phyloP scores from a whole-genome alignment of 1,140 invertebrate species.

The Magallana gigas region DNA sequence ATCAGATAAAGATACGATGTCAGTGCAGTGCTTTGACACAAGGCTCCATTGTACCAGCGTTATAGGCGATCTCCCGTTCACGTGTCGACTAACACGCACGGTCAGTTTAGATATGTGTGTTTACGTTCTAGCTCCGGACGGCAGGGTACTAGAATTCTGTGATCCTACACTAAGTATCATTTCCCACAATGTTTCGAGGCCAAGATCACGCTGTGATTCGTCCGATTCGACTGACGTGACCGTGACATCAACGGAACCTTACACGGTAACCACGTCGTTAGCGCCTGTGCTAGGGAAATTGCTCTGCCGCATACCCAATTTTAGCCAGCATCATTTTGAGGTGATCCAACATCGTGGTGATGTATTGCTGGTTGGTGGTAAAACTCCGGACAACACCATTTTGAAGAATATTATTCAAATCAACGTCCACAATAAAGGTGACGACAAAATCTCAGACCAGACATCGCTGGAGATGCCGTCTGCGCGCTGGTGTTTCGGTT shows the following conservation, averaged over 20 bases:
- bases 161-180: constrained; percentile 49
- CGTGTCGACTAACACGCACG: constrained; percentile 68
- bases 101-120: constrained; percentile 64
- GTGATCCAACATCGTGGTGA: constrained; percentile 61
- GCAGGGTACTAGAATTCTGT: constrained; percentile 61
- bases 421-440: constrained; percentile 45
- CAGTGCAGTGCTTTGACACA: constrained; percentile 70
- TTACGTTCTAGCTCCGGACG: constrained; percentile 69
- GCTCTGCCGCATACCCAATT: constrained; percentile 53
- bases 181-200: constrained; percentile 6
- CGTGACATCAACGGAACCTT: constrained; percentile 36
- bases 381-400: constrained; percentile 65
- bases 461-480: constrained; percentile 60
- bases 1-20: constrained; percentile 68
- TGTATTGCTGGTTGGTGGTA: constrained; percentile 62
- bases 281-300: constrained; percentile 57
- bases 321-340: constrained; percentile 68
- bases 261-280: constrained; percentile 34
- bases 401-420: constrained; percentile 59
- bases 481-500: constrained; percentile 67
- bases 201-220: constrained; percentile 39
- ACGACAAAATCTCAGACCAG: constrained; percentile 32
- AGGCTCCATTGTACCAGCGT: constrained; percentile 61
- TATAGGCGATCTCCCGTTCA: constrained; percentile 68
- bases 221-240: neutral